Conservation (phyloP, 2,113 vertebrate genomes). For the Lathamus discolor region DNA sequence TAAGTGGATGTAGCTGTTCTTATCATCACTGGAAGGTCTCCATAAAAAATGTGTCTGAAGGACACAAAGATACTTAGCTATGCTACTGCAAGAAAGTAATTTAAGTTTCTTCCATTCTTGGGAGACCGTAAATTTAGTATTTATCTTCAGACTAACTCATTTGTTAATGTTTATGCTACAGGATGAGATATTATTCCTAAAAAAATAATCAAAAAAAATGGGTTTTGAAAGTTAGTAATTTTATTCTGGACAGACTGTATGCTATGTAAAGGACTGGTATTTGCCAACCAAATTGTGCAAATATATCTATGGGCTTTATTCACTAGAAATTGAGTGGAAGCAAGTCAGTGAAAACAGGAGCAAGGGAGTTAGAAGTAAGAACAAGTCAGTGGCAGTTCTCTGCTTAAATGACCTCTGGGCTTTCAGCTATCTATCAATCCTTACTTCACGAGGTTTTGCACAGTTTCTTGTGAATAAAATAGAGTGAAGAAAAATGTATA, state of each 20-base stretch:
- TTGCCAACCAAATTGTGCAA: background rate
- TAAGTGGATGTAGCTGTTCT: background rate
- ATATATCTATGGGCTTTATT: background rate
- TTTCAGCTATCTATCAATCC: slow-evolving; percentile 2
- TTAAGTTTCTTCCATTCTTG: background rate
- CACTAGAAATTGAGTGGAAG: background rate
- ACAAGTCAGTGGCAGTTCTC: background rate
- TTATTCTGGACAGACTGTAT: background rate
- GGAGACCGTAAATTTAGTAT: background rate
- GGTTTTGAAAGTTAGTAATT: background rate
- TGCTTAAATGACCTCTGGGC: background rate
- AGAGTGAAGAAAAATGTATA: background rate
- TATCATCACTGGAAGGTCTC: background rate
- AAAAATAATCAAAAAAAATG: background rate
- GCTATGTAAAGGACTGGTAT: background rate
- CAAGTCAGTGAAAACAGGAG: background rate
- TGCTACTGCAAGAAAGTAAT: background rate
- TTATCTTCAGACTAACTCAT: background rate
- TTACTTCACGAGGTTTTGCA: background rate
- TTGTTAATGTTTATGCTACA: background rate
- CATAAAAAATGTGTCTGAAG: background rate
- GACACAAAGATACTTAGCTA: background rate
- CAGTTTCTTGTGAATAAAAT: background rate
- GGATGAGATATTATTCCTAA: background rate
- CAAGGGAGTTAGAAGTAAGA: background rate